A percentile compares a stretch with the other conserved stretches of the same genome.
These are phyloP conservation scores for Camponotus pennsylvanicus DNA, from an alignment of 1,140 invertebrate genomes.

Conservation along the genomic window DNA sequence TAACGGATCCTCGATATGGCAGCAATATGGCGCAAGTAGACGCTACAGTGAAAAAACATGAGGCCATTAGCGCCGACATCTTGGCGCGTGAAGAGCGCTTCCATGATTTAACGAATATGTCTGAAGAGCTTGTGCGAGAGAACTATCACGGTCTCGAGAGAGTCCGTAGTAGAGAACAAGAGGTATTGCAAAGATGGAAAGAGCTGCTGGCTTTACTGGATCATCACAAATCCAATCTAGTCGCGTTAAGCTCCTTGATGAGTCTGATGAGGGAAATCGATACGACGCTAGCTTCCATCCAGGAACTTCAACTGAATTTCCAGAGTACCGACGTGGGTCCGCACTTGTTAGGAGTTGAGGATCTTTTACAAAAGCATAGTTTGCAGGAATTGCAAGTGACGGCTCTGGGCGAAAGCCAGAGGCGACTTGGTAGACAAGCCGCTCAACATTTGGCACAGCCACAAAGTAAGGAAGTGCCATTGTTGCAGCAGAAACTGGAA, in stretches of 20 bases:
- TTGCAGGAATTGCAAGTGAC: slow-evolving; percentile 96
- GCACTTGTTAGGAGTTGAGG: slow-evolving; percentile 97
- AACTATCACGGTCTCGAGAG: slow-evolving; percentile 96
- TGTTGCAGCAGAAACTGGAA: slow-evolving; percentile 90
- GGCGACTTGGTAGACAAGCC: slow-evolving; percentile 91
- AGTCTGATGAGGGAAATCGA: slow-evolving; percentile 96
- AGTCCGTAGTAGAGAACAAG: slow-evolving; percentile 93
- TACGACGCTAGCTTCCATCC: slow-evolving; percentile 93
- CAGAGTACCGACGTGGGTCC: slow-evolving; percentile 95
- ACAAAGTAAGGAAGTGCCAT: slow-evolving; percentile 88
- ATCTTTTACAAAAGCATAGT: slow-evolving; percentile 96
- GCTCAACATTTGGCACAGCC: slow-evolving; percentile 86
- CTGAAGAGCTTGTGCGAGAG: slow-evolving; percentile 95
- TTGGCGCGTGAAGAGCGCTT: slow-evolving; percentile 97
- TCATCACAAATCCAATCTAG: slow-evolving; percentile 94
- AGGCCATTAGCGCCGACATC: slow-evolving; percentile 99
- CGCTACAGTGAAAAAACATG: slow-evolving; percentile 99
- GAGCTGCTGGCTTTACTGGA: slow-evolving; percentile 94
- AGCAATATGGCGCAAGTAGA: slow-evolving; percentile 97
- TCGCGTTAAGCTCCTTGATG: slow-evolving; percentile 92
- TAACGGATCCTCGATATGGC: slow-evolving; percentile 96
- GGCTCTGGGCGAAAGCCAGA: slow-evolving; percentile 93
- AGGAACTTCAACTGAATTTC: slow-evolving; percentile 93
- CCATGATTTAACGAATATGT: slow-evolving; percentile 96
- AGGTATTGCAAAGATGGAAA: slow-evolving; percentile 96